These are phyloP conservation scores for Gasterosteus aculeatus DNA, from an alignment of 2,113 vertebrate genomes.

Conservation along the genomic window DNA sequence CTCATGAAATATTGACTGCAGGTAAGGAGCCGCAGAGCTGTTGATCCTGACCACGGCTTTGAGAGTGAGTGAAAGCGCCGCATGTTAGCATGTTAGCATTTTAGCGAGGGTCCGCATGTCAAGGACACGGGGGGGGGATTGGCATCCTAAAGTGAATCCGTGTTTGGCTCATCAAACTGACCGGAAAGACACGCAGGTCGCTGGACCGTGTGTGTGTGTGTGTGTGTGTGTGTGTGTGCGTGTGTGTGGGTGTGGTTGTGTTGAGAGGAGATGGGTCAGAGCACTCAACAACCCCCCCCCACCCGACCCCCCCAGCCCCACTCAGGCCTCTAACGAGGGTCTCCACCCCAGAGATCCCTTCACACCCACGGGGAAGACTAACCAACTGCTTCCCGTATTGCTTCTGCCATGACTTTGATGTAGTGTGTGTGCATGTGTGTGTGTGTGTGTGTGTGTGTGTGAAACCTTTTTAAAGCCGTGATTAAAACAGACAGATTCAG, in stretches of 20 bases:
- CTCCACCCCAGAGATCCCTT: conserved; percentile 20
- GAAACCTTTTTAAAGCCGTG: conserved; percentile 5
- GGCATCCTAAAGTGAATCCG: conserved; percentile 56
- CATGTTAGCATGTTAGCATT: conserved; percentile 25
- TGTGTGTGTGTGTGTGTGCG: conserved; percentile 19
- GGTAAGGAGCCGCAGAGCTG: conserved; percentile 62
- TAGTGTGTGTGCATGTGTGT: background rate
- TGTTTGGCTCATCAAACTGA: conserved; percentile 48
- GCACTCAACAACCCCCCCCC: conserved; percentile 47
- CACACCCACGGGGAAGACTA: conserved; percentile 16
- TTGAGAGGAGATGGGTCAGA: conserved; percentile 2
- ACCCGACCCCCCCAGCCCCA: conserved; percentile 39
- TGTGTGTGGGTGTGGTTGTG: too few species aligned
- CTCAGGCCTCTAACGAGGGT: conserved; percentile 42
- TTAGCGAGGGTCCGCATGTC: conserved; percentile 50
- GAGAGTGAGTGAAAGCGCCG: conserved; percentile 41
- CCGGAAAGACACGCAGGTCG: conserved; percentile 35
- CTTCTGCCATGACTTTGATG: conserved; percentile 32
- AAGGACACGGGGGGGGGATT: conserved; percentile 47
- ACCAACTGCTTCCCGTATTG: conserved; percentile 23
- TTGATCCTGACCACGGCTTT: conserved; percentile 57
- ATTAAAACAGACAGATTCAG: conserved; percentile 22
- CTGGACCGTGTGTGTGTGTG: conserved; percentile 9
- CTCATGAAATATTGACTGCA: conserved; percentile 72
- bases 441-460: background rate